phyloP scores from a whole-genome alignment of 2,797 vertebrate species.

The Acrossocheilus fasciatus region DNA sequence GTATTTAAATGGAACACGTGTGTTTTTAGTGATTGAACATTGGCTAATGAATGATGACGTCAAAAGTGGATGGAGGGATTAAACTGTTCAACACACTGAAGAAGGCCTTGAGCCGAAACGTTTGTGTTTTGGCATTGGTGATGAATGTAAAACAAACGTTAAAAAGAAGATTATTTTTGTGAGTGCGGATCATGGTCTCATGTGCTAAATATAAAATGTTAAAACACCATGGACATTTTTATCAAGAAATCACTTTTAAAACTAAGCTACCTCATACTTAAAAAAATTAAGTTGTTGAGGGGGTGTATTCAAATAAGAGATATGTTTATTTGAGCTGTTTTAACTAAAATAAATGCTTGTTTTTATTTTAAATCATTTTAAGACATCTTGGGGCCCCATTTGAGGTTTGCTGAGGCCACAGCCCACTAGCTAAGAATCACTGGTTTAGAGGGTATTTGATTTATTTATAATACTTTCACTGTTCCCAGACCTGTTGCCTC shows the following conservation, averaged over 20 bases:
- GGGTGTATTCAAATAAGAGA: neutral
- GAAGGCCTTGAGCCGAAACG: neutral
- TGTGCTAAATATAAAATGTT: neutral
- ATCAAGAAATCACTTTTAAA: neutral
- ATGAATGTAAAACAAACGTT: neutral
- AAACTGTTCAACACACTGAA: neutral
- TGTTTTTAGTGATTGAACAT: neutral
- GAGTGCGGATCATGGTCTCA: no score
- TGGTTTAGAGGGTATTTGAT: neutral
- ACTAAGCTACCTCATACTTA: neutral
- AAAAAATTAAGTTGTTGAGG: neutral
- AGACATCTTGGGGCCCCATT: neutral
- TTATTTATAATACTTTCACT: constrained; percentile 64
- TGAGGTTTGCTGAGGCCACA: neutral
- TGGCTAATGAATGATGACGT: neutral
- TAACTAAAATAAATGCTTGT: neutral
- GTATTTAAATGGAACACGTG: neutral
- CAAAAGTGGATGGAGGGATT: neutral
- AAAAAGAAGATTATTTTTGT: neutral
- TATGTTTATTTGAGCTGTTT: neutral
- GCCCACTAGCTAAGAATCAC: neutral
- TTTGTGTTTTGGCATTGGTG: neutral
- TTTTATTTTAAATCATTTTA: neutral
- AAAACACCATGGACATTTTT: neutral
- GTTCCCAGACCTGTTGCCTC: constrained; percentile 91